Base-by-base conservation (phyloP, 92 coral and sea anemone genomes). In the Blastomussa wellsi region DNA sequence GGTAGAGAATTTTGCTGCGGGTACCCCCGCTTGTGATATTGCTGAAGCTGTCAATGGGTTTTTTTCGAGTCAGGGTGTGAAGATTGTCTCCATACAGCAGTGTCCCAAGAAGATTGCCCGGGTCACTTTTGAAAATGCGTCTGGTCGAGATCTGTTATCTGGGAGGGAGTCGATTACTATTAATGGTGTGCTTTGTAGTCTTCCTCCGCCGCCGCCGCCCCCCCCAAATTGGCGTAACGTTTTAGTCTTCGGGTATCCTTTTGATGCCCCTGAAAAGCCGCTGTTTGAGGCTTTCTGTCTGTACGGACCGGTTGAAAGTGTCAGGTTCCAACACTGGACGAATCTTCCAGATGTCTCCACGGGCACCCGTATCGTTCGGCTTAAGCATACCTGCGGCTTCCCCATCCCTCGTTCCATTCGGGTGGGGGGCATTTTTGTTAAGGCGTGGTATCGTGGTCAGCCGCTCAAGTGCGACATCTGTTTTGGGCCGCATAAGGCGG, bases 351-450 rank as follows among this genome's bases (percentile, higher is more conserved):
- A 22, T 20, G 28, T 55, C 22, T 7, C 9, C 28, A 55, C 64
- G 3, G 64, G 64, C 28, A 55, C 64, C 28, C 64, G 64, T 22
- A 7, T 55, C 0, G 64, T 55, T 5, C 14, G 64, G 26, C 20
- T 55, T n/a, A n/a, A n/a, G n/a, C n/a, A n/a, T n/a, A n/a, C n/a
- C n/a, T n/a, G n/a, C n/a, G n/a, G 28, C 1, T 29, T 19, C 29
- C 13, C 15, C 49, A 55, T 55, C 7, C 64, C 28, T 87, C 95
- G 95, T 86, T 92, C 90, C 90, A 86, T 51, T 2, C 0, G 0
- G 1, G 38, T 53, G 2, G 32, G n/a, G 0, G 72, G 72, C 0
- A 2, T 26, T 1, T 11, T 8, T 0, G 31, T 39, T 2, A 48
- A 26, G 1, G 70, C 72, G 0, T 70, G 86, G 86, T 82, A 82